Evolutionary conservation across 2,888 invertebrate species (phyloP).

Genomic region (Phortica magna): DNA sequence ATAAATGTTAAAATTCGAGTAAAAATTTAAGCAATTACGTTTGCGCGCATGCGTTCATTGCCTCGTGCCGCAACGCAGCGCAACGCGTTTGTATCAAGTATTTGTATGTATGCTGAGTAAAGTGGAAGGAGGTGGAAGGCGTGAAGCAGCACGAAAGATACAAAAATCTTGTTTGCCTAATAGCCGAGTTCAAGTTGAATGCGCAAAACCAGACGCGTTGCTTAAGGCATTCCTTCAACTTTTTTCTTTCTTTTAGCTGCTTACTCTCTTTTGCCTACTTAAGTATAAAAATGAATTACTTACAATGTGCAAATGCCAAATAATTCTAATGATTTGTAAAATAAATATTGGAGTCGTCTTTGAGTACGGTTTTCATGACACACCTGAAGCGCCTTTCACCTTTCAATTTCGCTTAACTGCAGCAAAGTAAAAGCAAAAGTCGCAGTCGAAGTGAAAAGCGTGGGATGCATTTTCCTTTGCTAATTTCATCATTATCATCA

Average conservation of each 20-base stretch:
- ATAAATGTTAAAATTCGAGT: conserved; percentile 9
- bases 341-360: no score
- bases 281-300: neutral
- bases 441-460: conserved; percentile 55
- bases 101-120: no score
- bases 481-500: no score
- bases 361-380: no score
- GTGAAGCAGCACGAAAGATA: conserved; percentile 6
- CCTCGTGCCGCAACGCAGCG: conserved; percentile 49
- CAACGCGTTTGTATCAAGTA: conserved; percentile 12
- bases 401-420: conserved; percentile 72
- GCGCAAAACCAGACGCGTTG: conserved; percentile 35
- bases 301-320: no score
- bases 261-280: neutral
- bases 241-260: neutral
- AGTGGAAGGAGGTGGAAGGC: conserved; percentile 47
- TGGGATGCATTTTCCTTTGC: conserved; percentile 57
- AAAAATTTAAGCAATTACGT: conserved; percentile 28
- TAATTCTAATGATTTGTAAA: no score
- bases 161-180: conserved; percentile 73
- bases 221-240: neutral
- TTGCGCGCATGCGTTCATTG: conserved; percentile 58
- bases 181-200: conserved; percentile 76
- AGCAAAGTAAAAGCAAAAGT: conserved; percentile 65
- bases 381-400: conserved; percentile 62